These are phyloP conservation scores for Rotaria magnacalcarata DNA, from an alignment of 2,888 invertebrate species.

Conservation along the genomic window DNA sequence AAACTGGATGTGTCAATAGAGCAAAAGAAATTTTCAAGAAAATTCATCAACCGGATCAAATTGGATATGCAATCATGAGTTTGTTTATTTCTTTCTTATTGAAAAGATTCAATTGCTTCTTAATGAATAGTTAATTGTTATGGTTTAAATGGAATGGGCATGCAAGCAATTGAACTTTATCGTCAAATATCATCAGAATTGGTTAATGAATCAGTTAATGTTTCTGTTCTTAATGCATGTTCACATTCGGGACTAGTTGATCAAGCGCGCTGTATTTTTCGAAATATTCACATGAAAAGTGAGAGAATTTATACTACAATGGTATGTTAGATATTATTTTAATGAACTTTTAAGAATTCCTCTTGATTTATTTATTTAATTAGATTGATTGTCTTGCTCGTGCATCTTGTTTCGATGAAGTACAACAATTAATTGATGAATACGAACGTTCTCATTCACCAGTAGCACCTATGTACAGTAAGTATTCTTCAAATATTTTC, in stretches of 20 bases:
- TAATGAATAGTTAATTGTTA: background rate
- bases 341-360: too few species aligned
- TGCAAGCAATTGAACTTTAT: background rate
- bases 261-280: background rate
- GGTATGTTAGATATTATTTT: background rate
- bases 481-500: too few species aligned
- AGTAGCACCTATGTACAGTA: too few species aligned
- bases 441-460: too few species aligned
- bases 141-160: background rate
- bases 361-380: too few species aligned
- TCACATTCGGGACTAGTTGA: background rate
- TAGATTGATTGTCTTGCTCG: too few species aligned
- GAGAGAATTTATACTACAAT: background rate
- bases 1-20: background rate
- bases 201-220: background rate
- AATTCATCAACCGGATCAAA: background rate
- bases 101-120: too few species aligned
- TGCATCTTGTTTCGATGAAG: too few species aligned
- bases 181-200: background rate
- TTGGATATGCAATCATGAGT: background rate
- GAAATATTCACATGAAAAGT: background rate
- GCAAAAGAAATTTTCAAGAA: background rate
- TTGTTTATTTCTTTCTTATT: background rate
- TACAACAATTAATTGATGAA: too few species aligned
- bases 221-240: background rate